phyloP scores from a whole-genome alignment of 2,113 vertebrate species.

The Recurvirostra avosetta region DNA sequence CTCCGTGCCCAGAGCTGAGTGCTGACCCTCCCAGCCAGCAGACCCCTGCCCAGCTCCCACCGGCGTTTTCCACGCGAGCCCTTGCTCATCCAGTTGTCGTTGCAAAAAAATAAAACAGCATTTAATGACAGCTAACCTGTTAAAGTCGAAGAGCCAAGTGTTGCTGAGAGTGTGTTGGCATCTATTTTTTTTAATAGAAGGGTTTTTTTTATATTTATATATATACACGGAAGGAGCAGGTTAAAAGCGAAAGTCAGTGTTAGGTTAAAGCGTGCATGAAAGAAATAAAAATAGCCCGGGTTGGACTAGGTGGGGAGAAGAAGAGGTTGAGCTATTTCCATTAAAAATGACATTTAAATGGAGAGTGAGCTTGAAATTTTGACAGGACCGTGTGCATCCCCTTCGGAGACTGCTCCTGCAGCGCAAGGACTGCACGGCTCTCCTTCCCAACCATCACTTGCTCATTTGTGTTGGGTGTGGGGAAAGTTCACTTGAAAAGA shows the following conservation, averaged over 20 bases:
- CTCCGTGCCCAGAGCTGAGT: neutral
- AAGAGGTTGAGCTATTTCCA: neutral
- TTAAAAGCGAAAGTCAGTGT: neutral
- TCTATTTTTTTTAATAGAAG: neutral
- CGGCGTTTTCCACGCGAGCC: fast-evolving
- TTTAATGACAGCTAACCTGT: neutral
- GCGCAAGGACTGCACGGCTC: neutral
- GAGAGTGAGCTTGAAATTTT: neutral
- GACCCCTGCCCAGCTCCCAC: neutral
- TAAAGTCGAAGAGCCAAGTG: neutral
- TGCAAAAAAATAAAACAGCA: neutral
- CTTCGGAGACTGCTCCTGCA: neutral
- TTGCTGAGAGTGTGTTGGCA: neutral
- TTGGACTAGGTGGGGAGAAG: neutral
- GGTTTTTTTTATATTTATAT: neutral
- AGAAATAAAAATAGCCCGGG: neutral
- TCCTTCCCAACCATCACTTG: fast-evolving
- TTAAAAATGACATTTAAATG: neutral
- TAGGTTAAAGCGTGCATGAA: fast-evolving
- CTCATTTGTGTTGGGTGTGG: neutral
- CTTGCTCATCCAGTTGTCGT: fast-evolving
- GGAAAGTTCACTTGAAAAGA: neutral
- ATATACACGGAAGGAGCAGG: neutral
- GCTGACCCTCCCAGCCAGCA: neutral
- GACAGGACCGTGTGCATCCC: neutral